Base-by-base conservation (phyloP, 2,888 invertebrate species). In the Urechis unicinctus region DNA sequence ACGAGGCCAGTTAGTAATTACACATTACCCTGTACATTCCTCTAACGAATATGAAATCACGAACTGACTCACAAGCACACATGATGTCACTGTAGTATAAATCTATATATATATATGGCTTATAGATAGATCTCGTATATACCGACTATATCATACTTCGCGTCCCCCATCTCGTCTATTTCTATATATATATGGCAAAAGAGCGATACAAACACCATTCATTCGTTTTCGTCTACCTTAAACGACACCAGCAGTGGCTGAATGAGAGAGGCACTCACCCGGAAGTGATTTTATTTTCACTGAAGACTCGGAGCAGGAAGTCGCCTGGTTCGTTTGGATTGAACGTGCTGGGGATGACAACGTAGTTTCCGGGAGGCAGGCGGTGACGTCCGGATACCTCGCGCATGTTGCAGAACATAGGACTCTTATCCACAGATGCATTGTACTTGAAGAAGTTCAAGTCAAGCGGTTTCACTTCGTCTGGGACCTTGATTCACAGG, bases 311-410 rank as follows among this genome's bases (percentile, higher is more conserved):
- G 53, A 97, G 82, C 64, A 96, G 82, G 77, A 95, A 97, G 78
- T 96, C 96, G 17, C 93, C 96, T 70, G 95, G 93, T 73, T 95
- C 91, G 66, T 93, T 87, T 0, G 93, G 89, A 61, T 96, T 94
- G 78, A 94, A 97, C 0, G 97, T 95, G 55, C 94, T 93, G 1
- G 97, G 97, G 52, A 97, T 86, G 65, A 98, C 89, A 66, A 92
- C 88, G 80, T 97, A 97, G 22, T 86, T 85, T 36, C 97, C 96
- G 0, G 92, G 93, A 1, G 91, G 90, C 54, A 97, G 82, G 74
- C 89, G 53, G 57, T 61, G 59, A 9, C 62, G 59, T 17, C 55
- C 58, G 5, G 58, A 54, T 26, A 58, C 50, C 52, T 61, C 58
- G 53, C 97, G 83, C 56, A 94, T 82, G 79, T 98, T 98, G 69